Percentiles rank a stretch among this genome's conserved stretches.
Evolutionary conservation across 2,888 invertebrate species (phyloP).

Genomic region (Syrphus vitripennis): DNA sequence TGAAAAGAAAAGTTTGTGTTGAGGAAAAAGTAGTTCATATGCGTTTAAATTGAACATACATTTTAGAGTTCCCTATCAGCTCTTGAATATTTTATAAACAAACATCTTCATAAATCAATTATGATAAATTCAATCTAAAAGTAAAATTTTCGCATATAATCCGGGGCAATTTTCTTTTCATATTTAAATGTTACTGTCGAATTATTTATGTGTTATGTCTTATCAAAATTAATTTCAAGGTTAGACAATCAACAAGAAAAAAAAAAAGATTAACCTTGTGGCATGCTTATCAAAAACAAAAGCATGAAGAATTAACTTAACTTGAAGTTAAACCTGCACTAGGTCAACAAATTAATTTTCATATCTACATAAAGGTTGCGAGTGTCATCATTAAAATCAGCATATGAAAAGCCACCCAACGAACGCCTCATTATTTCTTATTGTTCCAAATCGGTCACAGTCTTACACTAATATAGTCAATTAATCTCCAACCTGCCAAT

Average conservation of each 20-base stretch:
- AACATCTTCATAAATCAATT: too few relatives aligned
- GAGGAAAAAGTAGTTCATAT: too few relatives aligned
- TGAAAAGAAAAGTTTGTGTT: too few relatives aligned
- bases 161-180: neutral
- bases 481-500: neutral
- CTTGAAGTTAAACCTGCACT: neutral
- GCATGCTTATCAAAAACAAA: slow-evolving; percentile 9
- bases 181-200: neutral
- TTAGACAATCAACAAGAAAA: neutral
- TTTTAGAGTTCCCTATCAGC: too few relatives aligned
- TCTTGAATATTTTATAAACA: too few relatives aligned
- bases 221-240: neutral
- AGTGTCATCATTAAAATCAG: slow-evolving; percentile 3
- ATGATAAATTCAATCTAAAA: too few relatives aligned
- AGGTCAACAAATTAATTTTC: slow-evolving; percentile 24
- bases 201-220: neutral
- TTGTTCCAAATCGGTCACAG: slow-evolving; percentile 32
- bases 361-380: neutral
- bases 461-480: slow-evolving; percentile 4
- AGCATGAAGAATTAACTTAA: neutral
- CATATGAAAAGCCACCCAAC: slow-evolving; percentile 10
- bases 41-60: too few relatives aligned
- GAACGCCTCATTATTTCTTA: slow-evolving; percentile 9
- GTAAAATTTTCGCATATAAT: too few relatives aligned
- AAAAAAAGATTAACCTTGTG: neutral